Conservation (phyloP, 2,888 invertebrate species). For the Mythimna ferrago region DNA sequence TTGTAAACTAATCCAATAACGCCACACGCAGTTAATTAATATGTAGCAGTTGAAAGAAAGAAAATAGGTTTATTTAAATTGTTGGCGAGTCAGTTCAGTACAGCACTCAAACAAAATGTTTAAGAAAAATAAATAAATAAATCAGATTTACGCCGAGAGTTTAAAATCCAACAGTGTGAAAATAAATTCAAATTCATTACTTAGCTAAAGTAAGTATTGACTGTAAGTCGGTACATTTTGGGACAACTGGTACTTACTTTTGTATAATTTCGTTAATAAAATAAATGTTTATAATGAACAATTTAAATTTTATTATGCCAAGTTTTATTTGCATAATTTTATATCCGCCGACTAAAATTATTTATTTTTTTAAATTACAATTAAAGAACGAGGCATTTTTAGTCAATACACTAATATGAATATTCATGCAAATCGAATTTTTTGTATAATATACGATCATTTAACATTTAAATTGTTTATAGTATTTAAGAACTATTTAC, state of each 20-base stretch:
- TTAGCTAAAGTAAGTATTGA: background rate
- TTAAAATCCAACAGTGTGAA: background rate
- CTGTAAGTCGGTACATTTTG: constrained; percentile 10
- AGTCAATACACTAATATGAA: constrained; percentile 50
- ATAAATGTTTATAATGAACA: constrained; percentile 55
- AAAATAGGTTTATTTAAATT: too few species aligned
- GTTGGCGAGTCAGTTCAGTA: background rate
- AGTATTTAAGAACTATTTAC: constrained; percentile 37
- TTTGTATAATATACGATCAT: constrained; percentile 41
- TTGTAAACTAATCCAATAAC: background rate
- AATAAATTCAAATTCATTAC: background rate
- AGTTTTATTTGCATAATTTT: constrained; percentile 39
- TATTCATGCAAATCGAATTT: constrained; percentile 21
- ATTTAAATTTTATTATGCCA: constrained; percentile 57
- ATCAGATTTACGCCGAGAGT: background rate
- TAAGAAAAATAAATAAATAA: background rate
- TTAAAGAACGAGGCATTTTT: constrained; percentile 60
- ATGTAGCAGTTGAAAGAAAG: too few species aligned
- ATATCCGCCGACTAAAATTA: constrained; percentile 31
- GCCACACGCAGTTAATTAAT: background rate
- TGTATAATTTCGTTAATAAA: constrained; percentile 51
- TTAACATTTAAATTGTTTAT: constrained; percentile 32
- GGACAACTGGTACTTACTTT: constrained; percentile 15
- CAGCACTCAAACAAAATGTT: background rate
- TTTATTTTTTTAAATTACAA: constrained; percentile 35